These are phyloP conservation scores for Himantopus leucocephalus DNA, from an alignment of 2,113 vertebrate species.

Conservation along the genomic window DNA sequence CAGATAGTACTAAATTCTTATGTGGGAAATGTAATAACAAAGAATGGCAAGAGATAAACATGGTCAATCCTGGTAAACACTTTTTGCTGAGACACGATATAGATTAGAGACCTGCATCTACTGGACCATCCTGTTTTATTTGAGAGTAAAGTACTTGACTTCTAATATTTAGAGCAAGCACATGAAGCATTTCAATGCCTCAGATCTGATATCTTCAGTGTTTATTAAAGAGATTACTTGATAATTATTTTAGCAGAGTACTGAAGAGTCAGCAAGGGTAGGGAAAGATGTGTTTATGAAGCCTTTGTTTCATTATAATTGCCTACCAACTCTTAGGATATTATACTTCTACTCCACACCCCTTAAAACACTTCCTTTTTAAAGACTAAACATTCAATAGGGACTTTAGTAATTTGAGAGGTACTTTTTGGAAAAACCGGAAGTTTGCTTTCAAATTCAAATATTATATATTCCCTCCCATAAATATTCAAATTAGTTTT, in stretches of 20 bases:
- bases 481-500: neutral
- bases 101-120: neutral
- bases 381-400: neutral
- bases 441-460: neutral
- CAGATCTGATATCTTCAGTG: neutral
- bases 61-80: neutral
- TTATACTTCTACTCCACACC: neutral
- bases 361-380: neutral
- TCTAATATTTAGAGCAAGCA: neutral
- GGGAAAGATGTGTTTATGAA: neutral
- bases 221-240: neutral
- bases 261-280: neutral
- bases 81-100: neutral
- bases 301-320: neutral
- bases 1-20: neutral
- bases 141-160: neutral
- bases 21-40: neutral
- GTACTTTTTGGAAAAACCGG: neutral
- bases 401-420: neutral
- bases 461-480: neutral
- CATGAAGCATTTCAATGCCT: neutral
- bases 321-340: neutral
- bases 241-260: neutral
- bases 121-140: neutral
- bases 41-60: neutral